Conservation (phyloP, 2,797 vertebrate species). For the Lutjanus argentimaculatus region DNA sequence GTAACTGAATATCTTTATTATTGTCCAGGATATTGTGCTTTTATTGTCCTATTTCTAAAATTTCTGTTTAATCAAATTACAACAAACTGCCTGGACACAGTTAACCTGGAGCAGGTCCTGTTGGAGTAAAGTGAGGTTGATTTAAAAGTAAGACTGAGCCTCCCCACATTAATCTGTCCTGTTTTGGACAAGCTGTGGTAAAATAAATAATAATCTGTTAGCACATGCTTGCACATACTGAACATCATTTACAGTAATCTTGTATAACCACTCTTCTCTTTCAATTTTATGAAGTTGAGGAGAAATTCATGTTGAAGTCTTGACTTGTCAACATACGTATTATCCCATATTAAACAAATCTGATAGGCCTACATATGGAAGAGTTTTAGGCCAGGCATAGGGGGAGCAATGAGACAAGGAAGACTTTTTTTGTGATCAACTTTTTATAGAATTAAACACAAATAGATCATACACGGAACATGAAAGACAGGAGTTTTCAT, state of each 20-base stretch:
- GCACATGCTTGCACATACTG: background rate
- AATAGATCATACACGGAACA: too few species aligned
- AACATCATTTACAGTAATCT: background rate
- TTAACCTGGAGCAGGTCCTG: background rate
- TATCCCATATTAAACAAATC: background rate
- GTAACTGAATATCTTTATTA: too few species aligned
- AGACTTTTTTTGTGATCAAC: too few species aligned
- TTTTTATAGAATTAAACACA: too few species aligned
- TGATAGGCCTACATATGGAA: background rate
- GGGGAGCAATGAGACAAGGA: too few species aligned
- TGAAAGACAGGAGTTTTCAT: too few species aligned
- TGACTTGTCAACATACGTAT: background rate
- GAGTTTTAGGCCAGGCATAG: too few species aligned
- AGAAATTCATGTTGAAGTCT: background rate
- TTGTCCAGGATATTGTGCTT: background rate
- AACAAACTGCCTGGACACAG: background rate
- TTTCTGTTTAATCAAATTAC: background rate
- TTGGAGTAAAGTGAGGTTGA: background rate
- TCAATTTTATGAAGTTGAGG: background rate
- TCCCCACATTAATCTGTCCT: background rate
- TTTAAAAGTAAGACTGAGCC: background rate
- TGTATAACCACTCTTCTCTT: background rate
- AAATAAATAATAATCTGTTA: background rate
- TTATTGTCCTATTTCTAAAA: background rate
- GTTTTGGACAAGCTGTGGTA: background rate